Conservation (phyloP, 2,113 vertebrate genomes). For the Xenotilapia leptura region DNA sequence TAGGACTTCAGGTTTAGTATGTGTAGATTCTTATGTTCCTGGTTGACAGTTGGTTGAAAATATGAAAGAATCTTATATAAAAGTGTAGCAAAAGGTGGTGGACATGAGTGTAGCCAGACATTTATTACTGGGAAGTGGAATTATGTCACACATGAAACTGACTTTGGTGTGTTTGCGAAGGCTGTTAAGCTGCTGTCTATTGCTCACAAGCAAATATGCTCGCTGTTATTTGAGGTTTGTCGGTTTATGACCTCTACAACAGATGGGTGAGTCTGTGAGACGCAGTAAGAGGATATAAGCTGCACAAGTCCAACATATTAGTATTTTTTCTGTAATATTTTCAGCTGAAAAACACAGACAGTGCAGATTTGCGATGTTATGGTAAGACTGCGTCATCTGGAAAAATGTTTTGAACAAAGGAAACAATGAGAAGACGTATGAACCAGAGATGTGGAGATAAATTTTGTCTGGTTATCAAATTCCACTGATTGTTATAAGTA, state of each 20-base stretch:
- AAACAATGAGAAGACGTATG: background rate
- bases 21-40: background rate
- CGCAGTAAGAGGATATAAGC: background rate
- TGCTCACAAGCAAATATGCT: slow-evolving; percentile 1
- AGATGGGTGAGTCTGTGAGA: background rate
- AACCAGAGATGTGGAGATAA: background rate
- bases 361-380: background rate
- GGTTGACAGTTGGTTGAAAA: background rate
- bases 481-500: background rate
- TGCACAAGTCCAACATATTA: background rate
- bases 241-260: slow-evolving; percentile 9
- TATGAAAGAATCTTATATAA: background rate
- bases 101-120: background rate
- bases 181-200: background rate
- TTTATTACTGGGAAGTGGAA: background rate
- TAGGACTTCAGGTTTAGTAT: background rate
- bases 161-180: background rate
- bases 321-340: background rate
- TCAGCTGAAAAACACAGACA: background rate
- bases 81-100: background rate
- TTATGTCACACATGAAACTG: background rate
- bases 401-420: background rate
- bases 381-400: background rate
- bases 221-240: background rate
- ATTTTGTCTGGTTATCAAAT: background rate